Evolutionary conservation across 2,888 invertebrate genomes (phyloP), one percentile per base, ranked within the genome.

Genomic region (Charanyca ferruginea): DNA sequence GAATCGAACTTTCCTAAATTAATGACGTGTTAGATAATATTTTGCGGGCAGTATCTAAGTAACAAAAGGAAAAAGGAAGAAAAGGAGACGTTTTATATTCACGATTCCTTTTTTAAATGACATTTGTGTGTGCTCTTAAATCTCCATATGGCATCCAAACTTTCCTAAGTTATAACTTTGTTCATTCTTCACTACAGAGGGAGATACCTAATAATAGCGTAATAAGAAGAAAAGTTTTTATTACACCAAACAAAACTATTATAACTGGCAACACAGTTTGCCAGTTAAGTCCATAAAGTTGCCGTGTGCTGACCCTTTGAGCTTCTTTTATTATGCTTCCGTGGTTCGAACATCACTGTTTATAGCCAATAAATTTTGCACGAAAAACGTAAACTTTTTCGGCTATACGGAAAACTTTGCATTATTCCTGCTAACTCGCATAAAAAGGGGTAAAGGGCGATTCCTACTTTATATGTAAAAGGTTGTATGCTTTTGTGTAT

Each of bases 311-410:
- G 88, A 89, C 89, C 88, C 88, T 87, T 83, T 80, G 81, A 85
- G 84, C 82, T 83, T 85, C 84, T 88, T 89, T 91, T 91, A 89
- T 90, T 89, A 88, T 85, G 77, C 83, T 84, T 83, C 80, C 81
- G 87, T 89, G 87, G 87, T 83, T 83, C 83, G 79, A 86, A 86
- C 86, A 81, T 87, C 85, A 86, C 84, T 87, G 85, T 91, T 93
- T 92, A 93, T 90, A 80, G 87, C 79, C 89, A 82, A 91, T 91
- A 91, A 91, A 91, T 91, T 89, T 86, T 86, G 83, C 80, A 84
- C 83, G 84, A 83, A 88, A 86, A 85, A 85, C 83, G 83, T 76
- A 84, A 90, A 87, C 81, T 90, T 89, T 89, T 90, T 89, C 79
- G 81, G 79, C 81, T 83, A 74, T 83, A 77, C 75, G 80, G 66